phyloP scores from a whole-genome alignment of 1,140 invertebrate species.

The Caerostris darwini region DNA sequence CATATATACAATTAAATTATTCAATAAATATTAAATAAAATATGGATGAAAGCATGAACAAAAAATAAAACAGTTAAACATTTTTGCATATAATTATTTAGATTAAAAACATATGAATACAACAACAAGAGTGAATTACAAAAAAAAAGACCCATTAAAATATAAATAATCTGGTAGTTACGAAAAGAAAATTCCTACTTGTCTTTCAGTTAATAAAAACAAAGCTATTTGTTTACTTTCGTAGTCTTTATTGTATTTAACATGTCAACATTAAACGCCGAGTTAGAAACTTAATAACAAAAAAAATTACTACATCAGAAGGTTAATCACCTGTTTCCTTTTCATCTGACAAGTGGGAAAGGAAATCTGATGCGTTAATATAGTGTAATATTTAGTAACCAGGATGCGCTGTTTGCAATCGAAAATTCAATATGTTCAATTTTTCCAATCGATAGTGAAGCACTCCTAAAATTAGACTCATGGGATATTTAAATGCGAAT shows the following conservation, averaged over 20 bases:
- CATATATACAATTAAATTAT: no score
- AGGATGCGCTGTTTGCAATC: neutral
- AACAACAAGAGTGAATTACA: no score
- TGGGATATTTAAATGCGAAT: no score
- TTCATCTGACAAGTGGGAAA: slow-evolving; percentile 32
- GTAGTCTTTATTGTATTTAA: neutral
- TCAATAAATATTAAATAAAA: no score
- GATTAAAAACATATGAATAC: no score
- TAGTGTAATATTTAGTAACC: neutral
- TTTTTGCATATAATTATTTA: no score
- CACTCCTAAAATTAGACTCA: no score
- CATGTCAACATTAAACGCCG: neutral
- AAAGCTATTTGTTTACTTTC: neutral
- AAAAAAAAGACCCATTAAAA: no score
- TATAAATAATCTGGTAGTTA: neutral
- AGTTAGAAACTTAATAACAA: neutral
- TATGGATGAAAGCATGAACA: no score
- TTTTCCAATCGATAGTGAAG: no score
- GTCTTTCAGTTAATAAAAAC: neutral
- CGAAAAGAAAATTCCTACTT: neutral
- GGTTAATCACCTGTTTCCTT: slow-evolving; percentile 36
- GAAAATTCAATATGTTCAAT: slow-evolving; percentile 74
- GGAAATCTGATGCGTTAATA: neutral
- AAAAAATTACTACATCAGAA: neutral
- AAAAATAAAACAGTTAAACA: no score